Evolutionary conservation across 2,113 vertebrate genomes (phyloP), one percentile per base, ranked within the genome.

Genomic region (Edolisoma coerulescens): DNA sequence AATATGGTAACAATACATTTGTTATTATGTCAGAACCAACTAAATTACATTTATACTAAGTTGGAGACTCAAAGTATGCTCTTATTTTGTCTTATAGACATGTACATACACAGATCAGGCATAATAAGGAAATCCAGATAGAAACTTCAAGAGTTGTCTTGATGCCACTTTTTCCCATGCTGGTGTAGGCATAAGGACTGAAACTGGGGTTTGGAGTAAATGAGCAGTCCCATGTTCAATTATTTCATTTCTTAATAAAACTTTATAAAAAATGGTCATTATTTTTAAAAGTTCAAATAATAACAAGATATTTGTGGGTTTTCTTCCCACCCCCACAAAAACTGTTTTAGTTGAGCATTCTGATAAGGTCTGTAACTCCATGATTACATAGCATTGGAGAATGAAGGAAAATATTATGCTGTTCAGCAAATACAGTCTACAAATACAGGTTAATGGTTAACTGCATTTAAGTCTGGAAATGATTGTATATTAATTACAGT

Each of bases 361-460:
- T 33, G 78, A 33, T 77, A 73, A 81, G 24, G 59, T 56, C 71
- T 86, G 5, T 78, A 69, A 47, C 68, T 71, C 64, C 42, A 22
- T 3, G 6, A 90, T 90, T 87, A 37, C 68, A 56, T 52, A 71
- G 90, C 6, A 0, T 8, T 56, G 54, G 54, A 68, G 63, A 89
- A n/a, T 67, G 76, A 93, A 74, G 64, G 82, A 93, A 84, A 87
- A 73, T 68, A 53, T 27, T 30, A 24, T 57, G n/a, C 64, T 90
- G 52, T 89, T 96, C 79, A 78, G 79, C 93, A 96, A 94, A 93
- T 78, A 86, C 20, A 20, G 50, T 71, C 76, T 86, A 21, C 64
- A 84, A 90, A 86, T 88, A 89, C 80, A 84, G 75, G 95, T 93
- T 96, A 96, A 96, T 94, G 73, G 80, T 87, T 96, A 95, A 93